phyloP scores from a whole-genome alignment of 2,113 vertebrate genomes.

The Talpa occidentalis region DNA sequence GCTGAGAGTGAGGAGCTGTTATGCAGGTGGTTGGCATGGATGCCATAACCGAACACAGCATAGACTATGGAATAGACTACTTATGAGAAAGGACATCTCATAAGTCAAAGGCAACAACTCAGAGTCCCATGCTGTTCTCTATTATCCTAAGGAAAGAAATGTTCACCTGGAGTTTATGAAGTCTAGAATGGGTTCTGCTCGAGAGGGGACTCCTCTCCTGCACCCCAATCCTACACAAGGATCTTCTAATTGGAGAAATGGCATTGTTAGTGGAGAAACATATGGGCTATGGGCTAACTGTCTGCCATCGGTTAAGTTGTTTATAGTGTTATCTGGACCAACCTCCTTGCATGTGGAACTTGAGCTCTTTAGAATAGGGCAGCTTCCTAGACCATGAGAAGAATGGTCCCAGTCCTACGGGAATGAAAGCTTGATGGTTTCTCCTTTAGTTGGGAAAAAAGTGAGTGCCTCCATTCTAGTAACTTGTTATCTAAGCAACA shows the following conservation, averaged over 20 bases:
- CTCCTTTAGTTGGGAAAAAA: neutral
- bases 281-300: no score
- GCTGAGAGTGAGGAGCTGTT: neutral
- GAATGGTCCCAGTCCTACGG: neutral
- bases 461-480: neutral
- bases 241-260: neutral
- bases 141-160: neutral
- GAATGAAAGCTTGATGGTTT: neutral
- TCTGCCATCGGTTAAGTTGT: no score
- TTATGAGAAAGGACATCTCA: neutral
- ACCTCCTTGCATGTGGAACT: neutral
- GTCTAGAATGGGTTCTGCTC: neutral
- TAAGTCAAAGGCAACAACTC: neutral
- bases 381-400: neutral
- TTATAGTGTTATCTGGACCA: neutral
- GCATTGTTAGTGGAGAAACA: neutral
- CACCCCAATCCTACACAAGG: rapidly evolving
- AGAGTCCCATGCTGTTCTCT: neutral
- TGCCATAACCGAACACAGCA: neutral
- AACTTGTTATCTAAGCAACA: neutral
- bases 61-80: neutral
- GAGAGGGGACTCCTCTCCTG: rapidly evolving
- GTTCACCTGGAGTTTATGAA: neutral
- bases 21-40: neutral
- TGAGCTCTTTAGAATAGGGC: neutral